Evolutionary conservation across 2,888 invertebrate genomes (phyloP).

Genomic region (Chouioia cunea): DNA sequence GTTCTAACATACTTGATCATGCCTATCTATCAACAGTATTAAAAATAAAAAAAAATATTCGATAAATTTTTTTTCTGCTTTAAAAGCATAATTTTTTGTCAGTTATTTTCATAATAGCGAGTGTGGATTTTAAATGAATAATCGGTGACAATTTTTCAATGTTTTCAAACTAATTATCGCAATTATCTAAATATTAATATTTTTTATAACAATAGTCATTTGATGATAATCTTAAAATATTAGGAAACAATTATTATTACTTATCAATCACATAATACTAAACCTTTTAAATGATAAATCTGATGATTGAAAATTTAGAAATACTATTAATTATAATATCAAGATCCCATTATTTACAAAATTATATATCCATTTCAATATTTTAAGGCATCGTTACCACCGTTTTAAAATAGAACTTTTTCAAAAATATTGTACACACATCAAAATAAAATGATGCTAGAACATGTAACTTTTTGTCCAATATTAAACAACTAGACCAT

Average conservation of each 20-base stretch:
- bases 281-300: neutral
- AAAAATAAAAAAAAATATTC: slow-evolving; percentile 57
- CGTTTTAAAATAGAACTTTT: slow-evolving; percentile 42
- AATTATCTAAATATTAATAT: neutral
- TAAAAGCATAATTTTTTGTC: slow-evolving; percentile 24
- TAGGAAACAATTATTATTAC: slow-evolving; percentile 9
- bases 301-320: neutral
- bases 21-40: slow-evolving; percentile 50
- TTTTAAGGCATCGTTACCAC: slow-evolving; percentile 38
- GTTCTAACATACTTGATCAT: neutral
- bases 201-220: slow-evolving; percentile 22
- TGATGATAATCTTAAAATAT: slow-evolving; percentile 28
- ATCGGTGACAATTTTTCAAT: neutral
- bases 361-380: slow-evolving; percentile 24
- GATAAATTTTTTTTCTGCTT: slow-evolving; percentile 48
- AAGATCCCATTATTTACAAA: slow-evolving; percentile 37
- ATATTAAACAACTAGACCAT: slow-evolving; percentile 21
- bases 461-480: slow-evolving; percentile 5
- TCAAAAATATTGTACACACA: slow-evolving; percentile 35
- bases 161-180: slow-evolving; percentile 4
- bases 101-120: slow-evolving; percentile 27
- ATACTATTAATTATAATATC: slow-evolving; percentile 18
- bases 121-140: slow-evolving; percentile 2
- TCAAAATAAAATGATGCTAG: slow-evolving; percentile 17
- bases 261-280: slow-evolving; percentile 14